Evolutionary conservation across 2,888 invertebrate genomes (phyloP).

Genomic region (Unio delphinus): DNA sequence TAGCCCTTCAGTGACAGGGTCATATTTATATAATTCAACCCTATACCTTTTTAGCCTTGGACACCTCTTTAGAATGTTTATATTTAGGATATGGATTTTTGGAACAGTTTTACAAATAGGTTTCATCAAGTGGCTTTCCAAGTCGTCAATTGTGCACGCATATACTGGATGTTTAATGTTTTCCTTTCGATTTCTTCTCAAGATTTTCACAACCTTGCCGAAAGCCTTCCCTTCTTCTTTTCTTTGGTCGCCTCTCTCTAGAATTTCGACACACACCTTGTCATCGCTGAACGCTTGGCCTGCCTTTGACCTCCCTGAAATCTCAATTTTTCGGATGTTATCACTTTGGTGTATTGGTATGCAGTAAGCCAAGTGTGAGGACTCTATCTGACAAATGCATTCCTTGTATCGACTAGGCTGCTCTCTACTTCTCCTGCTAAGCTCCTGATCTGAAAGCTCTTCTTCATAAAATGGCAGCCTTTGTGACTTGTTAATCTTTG

Average conservation of each 20-base stretch:
- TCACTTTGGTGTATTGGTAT: conserved; percentile 20
- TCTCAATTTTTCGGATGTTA: conserved; percentile 23
- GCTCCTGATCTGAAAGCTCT: neutral
- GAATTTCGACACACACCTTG: conserved; percentile 37
- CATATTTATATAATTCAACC: conserved; percentile 24
- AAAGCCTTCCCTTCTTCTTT: conserved; percentile 10
- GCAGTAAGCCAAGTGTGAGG: conserved; percentile 35
- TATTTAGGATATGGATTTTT: conserved; percentile 29
- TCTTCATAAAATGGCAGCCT: conserved; percentile 1
- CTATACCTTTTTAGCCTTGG: conserved; percentile 5
- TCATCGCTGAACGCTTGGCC: conserved; percentile 40
- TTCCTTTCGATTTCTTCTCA: conserved; percentile 17
- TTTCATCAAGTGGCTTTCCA: conserved; percentile 31
- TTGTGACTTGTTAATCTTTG: too few species aligned
- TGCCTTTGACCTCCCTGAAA: conserved; percentile 36
- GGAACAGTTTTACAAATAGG: conserved; percentile 49
- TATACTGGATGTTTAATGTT: conserved; percentile 34
- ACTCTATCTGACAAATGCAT: conserved; percentile 31
- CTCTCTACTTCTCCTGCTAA: neutral
- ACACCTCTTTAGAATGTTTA: conserved; percentile 5
- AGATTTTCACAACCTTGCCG: conserved; percentile 39
- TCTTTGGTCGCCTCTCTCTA: conserved; percentile 5
- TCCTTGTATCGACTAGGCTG: conserved; percentile 23
- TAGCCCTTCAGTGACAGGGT: conserved; percentile 13
- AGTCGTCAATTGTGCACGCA: conserved; percentile 39